Conservation (phyloP, 2,888 invertebrate species). For the Noctua comes region DNA sequence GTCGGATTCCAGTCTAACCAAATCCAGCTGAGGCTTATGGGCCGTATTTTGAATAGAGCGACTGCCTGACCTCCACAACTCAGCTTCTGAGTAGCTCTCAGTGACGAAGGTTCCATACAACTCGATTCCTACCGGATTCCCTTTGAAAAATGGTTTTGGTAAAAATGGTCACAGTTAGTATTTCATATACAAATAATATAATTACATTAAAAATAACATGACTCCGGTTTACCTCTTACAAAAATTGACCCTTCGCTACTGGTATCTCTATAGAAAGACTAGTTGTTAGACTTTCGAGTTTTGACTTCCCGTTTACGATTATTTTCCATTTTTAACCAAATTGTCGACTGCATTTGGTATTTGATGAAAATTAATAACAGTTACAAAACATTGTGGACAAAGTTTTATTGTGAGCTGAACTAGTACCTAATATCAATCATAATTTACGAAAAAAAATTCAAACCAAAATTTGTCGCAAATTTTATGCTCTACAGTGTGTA, state of each 20-base stretch:
- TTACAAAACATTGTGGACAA: neutral
- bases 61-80: neutral
- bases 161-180: too few relatives aligned
- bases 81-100: too few relatives aligned
- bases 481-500: too few relatives aligned
- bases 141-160: too few relatives aligned
- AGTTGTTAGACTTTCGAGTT: neutral
- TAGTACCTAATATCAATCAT: neutral
- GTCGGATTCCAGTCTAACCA: neutral
- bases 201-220: too few relatives aligned
- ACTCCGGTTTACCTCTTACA: too few relatives aligned
- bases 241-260: too few relatives aligned
- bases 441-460: too few relatives aligned
- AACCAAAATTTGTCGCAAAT: too few relatives aligned
- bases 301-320: neutral
- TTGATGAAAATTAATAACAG: constrained; percentile 3
- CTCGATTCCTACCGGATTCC: too few relatives aligned
- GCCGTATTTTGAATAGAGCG: neutral
- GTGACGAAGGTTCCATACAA: too few relatives aligned
- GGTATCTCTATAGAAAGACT: neutral
- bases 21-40: neutral
- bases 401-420: neutral
- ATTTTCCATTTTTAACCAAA: neutral
- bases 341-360: constrained; percentile 3
- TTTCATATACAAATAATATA: too few relatives aligned